A percentile compares a stretch with the other conserved stretches of the same genome.
These are phyloP conservation scores for Sylvilagus floridanus DNA, from an alignment of 2,797 vertebrate species.

Conservation along the genomic window DNA sequence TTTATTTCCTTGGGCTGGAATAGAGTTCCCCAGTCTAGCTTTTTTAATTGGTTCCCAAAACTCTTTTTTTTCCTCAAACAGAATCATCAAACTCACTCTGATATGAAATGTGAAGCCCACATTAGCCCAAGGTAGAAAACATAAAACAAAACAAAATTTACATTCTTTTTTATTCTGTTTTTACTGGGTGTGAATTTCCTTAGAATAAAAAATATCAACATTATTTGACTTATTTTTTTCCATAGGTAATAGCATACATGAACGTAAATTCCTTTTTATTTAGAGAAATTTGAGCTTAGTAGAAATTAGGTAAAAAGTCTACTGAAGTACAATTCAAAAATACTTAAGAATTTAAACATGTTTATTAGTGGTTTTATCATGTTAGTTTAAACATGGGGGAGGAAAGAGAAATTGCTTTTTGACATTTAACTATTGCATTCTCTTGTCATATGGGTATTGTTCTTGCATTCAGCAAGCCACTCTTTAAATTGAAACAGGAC, in stretches of 20 bases:
- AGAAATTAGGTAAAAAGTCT: not conserved
- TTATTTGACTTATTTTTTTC: not conserved
- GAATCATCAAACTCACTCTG: conserved; percentile 53
- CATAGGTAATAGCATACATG: not conserved
- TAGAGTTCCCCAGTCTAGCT: not conserved
- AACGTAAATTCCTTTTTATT: not conserved
- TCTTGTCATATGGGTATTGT: not conserved
- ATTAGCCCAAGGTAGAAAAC: not conserved
- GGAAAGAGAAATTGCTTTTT: not conserved
- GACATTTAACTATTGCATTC: not conserved
- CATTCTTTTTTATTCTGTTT: not conserved
- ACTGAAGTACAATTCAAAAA: not conserved
- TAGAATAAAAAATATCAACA: not conserved
- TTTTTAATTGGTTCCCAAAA: conserved; percentile 62
- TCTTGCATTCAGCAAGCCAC: not conserved
- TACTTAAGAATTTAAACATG: not conserved
- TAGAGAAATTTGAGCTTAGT: not conserved
- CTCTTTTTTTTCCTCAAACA: conserved; percentile 21
- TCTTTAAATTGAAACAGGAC: not conserved
- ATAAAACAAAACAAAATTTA: not conserved
- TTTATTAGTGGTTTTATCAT: not conserved
- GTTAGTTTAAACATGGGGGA: not conserved
- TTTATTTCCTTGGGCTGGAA: conserved; percentile 40
- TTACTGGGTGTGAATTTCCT: not conserved
- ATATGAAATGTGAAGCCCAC: conserved; percentile 38